Base-by-base conservation (phyloP, 2,888 invertebrate species). In the Parnassius smintheus region DNA sequence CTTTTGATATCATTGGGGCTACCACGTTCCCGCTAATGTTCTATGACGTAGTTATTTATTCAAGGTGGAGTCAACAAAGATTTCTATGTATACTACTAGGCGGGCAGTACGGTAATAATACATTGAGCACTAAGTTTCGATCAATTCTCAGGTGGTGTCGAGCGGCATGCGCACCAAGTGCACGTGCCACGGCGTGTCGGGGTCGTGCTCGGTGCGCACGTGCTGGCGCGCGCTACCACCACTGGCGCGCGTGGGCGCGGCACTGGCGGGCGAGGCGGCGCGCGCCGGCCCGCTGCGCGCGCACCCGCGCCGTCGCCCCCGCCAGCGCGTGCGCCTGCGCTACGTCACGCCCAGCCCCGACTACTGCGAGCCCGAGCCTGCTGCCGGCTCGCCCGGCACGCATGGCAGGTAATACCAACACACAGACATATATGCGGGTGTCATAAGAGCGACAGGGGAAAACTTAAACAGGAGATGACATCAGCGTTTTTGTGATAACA, bases 131-230 rank as follows among this genome's bases (percentile, higher is more conserved):
- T 25, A 25, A 25, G 25, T 25, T 3, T 4, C 4, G 25, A 4
- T 25, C 25, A 25, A 25, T 25, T 7, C 4, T 25, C 77, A 96
- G 96, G 92, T 94, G 63, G 94, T 96, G 66, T 87, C 89, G 0
- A 70, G 74, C 51, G 85, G 74, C 93, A 90, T 91, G 90, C 89
- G 90, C 45, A 91, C 91, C 9, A 91, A 96, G 78, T 96, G 96
- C 92, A 96, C 96, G 77, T 96, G 96, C 75, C 96, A 96, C 86
- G 96, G 96, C 48, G 96, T 96, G 62, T 96, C 96, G 12, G 96
- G 96, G 0, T 96, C 96, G 58, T 96, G 96, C 82, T 95, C 95
- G 70, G 94, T 96, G 72, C 95, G 95, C 78, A 96, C 96, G 50
- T 96, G 96, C 80, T 96, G 96, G 96, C 93, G 94, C 71, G 93